A percentile compares a stretch with the other conserved stretches of the same genome.
Conservation (phyloP, 2,888 invertebrate genomes). For the Amblyjoppa fuscipennis region DNA sequence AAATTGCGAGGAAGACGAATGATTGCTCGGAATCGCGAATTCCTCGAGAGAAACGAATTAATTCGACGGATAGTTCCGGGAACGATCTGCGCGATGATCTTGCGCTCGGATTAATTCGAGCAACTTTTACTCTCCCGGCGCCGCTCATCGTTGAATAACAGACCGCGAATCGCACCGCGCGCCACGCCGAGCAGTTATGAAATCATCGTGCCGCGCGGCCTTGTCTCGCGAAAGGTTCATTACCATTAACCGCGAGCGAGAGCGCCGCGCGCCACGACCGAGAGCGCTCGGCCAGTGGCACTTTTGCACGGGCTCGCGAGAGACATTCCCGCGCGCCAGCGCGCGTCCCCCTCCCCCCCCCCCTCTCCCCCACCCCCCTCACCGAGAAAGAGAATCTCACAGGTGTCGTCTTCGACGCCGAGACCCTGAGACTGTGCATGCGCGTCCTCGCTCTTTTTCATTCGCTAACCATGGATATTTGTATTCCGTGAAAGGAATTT, state of each 20-base stretch:
- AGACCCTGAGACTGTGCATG: not conserved
- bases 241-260: slow-evolving; percentile 81
- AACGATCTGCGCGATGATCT: not conserved
- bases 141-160: slow-evolving; percentile 48
- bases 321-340: not conserved
- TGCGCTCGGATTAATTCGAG: not conserved
- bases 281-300: not conserved
- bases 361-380: too few relatives aligned
- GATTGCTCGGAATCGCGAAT: slow-evolving; percentile 7
- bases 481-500: slow-evolving; percentile 31
- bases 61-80: not conserved
- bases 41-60: slow-evolving; percentile 31
- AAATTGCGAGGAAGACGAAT: not conserved
- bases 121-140: slow-evolving; percentile 12
- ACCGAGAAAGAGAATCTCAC: not conserved
- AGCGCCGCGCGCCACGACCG: slow-evolving; percentile 29
- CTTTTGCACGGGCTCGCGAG: not conserved
- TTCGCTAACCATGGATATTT: slow-evolving; percentile 6
- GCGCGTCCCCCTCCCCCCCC: too few relatives aligned
- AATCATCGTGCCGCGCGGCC: slow-evolving; percentile 81
- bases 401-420: slow-evolving; percentile 17
- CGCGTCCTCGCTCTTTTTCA: slow-evolving; percentile 15
- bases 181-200: slow-evolving; percentile 76
- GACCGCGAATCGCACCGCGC: not conserved
- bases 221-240: slow-evolving; percentile 84